Percentiles rank a stretch among this genome's conserved stretches.
phyloP scores from a whole-genome alignment of 2,797 vertebrate genomes.

The Pteropus rufus region DNA sequence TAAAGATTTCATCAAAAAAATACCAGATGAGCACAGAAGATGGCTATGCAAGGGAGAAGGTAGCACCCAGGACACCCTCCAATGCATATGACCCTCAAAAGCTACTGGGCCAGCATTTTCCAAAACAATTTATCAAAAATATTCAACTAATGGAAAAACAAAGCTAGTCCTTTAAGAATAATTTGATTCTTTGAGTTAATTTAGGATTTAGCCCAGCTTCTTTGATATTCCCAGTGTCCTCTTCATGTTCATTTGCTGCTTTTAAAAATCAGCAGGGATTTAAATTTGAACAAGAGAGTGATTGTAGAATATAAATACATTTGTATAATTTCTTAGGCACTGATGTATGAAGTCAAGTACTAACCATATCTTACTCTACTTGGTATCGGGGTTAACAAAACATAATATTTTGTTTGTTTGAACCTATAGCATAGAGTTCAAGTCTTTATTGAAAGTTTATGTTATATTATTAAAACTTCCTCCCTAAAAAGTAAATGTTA shows the following conservation, averaged over 20 bases:
- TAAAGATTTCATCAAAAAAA: not conserved
- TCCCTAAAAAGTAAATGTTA: not conserved
- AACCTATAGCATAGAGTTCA: conserved; percentile 5
- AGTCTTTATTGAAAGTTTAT: not conserved
- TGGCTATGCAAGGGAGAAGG: not conserved
- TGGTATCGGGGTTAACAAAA: conserved; percentile 11
- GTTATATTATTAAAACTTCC: conserved; percentile 33
- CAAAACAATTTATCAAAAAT: conserved; percentile 14
- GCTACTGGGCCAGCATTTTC: not conserved
- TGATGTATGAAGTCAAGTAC: not conserved
- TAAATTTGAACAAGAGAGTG: not conserved
- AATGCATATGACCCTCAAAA: not conserved
- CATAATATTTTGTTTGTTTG: not conserved
- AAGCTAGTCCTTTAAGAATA: conserved; percentile 8
- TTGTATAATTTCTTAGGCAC: conserved; percentile 14
- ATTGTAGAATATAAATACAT: not conserved
- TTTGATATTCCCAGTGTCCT: not conserved
- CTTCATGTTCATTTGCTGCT: not conserved
- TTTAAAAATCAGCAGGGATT: conserved; percentile 40
- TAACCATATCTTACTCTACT: not conserved
- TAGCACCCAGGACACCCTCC: not conserved
- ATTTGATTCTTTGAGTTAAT: conserved; percentile 4
- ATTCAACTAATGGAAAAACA: not conserved
- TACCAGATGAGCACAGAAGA: not conserved
- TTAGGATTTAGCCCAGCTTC: conserved; percentile 20